Conservation (phyloP, 2,113 vertebrate species). For the Naja naja region DNA sequence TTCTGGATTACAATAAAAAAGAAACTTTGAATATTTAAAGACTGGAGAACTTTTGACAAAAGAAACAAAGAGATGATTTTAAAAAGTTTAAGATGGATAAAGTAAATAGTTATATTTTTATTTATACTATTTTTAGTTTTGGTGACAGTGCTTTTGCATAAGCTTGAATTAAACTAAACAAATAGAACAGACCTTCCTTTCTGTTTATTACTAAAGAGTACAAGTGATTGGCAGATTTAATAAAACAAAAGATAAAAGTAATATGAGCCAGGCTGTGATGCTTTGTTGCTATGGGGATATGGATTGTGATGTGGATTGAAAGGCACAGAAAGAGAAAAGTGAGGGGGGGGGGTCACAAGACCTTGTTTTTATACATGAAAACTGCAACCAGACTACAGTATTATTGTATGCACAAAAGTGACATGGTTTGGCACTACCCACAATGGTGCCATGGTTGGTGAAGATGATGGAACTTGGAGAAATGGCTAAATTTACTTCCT, state of each 20-base stretch:
- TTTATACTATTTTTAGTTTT: not conserved
- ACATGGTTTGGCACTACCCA: not conserved
- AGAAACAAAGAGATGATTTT: not conserved
- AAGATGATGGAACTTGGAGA: not conserved
- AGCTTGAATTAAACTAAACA: not conserved
- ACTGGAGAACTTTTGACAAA: not conserved
- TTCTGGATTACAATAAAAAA: not conserved
- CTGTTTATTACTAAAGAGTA: not conserved
- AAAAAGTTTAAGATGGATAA: not conserved
- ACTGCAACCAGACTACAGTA: not conserved
- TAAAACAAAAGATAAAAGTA: not conserved
- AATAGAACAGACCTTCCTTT: not conserved
- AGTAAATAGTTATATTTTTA: not conserved
- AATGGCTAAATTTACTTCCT: not conserved
- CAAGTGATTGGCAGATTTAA: not conserved
- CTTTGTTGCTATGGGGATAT: not conserved
- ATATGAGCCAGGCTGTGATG: not conserved
- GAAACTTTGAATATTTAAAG: not conserved
- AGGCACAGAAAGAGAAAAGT: not conserved
- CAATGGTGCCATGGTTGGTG: not conserved
- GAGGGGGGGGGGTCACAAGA: not conserved
- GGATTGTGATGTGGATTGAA: not conserved
- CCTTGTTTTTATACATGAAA: not conserved
- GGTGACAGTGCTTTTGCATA: not conserved
- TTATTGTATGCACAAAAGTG: not conserved